phyloP scores from a whole-genome alignment of 2,797 vertebrate species.

The Helarctos malayanus region DNA sequence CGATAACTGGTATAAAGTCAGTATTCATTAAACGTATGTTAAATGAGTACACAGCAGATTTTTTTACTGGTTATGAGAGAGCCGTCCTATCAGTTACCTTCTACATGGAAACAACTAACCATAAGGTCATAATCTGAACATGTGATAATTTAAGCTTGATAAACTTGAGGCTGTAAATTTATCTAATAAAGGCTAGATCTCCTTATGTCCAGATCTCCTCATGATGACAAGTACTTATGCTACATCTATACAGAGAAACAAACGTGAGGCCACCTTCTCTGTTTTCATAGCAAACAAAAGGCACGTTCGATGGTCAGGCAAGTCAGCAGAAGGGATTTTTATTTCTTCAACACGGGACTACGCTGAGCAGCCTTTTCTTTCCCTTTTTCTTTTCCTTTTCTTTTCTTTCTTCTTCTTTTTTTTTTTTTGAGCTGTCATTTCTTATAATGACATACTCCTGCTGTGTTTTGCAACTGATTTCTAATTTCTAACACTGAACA shows the following conservation, averaged over 20 bases:
- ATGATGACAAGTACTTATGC: neutral
- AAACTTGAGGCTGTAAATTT: neutral
- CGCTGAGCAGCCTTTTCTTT: neutral
- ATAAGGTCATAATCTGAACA: neutral
- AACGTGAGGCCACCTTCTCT: neutral
- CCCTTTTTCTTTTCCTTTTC: neutral
- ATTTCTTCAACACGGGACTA: neutral
- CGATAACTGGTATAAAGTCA: neutral
- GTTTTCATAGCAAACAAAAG: neutral
- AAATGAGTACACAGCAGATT: neutral
- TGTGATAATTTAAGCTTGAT: neutral
- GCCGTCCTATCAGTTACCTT: neutral
- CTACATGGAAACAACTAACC: neutral
- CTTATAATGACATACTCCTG: constrained; percentile 17
- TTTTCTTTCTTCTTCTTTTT: neutral
- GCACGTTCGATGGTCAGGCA: neutral
- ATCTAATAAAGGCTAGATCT: neutral
- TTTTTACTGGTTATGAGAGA: neutral
- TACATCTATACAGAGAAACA: neutral
- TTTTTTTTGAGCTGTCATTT: constrained; percentile 19
- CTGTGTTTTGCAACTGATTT: constrained; percentile 59
- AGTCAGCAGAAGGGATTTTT: neutral
- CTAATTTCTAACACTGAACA: constrained; percentile 68
- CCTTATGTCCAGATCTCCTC: neutral
- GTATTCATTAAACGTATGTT: neutral